Base-by-base conservation (phyloP, 2,797 vertebrate species). In the Mormyrops boulengeri region DNA sequence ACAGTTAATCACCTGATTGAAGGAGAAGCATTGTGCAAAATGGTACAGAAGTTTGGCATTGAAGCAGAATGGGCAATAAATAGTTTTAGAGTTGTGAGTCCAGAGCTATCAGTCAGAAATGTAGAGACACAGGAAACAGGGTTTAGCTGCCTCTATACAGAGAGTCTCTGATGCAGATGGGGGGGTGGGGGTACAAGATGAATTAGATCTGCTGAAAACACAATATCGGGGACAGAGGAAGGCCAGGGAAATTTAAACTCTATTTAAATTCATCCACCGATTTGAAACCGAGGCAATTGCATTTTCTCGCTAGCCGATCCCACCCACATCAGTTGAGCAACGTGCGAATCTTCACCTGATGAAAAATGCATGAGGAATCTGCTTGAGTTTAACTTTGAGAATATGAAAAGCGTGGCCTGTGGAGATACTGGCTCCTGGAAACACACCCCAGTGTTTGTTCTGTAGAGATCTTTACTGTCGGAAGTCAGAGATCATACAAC, bases 271-370 rank as follows among this genome's bases (percentile, higher is more conserved):
- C 49, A 85, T 50, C 47, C 44, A 53, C 49, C n/a, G 1, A 52
- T 85, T 85, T 85, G 84, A 85, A 85, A 85, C 84, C 49, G 9
- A 50, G 26, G 84, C 84, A 26, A 85, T 85, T 50, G 49, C 49
- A 85, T 85, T 26, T 53, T 53, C 84, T 52, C 49, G n/a, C 84
- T 53, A 5, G 44, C 47, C 49, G 22, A 50, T 52, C 84, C 44
- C 84, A 85, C 84, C 47, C 84, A 85, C 84, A 85, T 50, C n/a
- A 85, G 47, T 11, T 5, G 84, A 11, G 44, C 84, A 52, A 85
- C 44, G 22, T 85, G 84, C 7, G 84, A 85, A 85, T 85, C 84
- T 85, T 85, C 84, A 53, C 49, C 84, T 34, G 84, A 85, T 85
- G 84, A 85, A 85, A 85, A 53, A 85, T 85, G 84, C 22, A 85